Evolutionary conservation across 2,888 invertebrate species (phyloP).

Genomic region (Rhagonycha fulva): DNA sequence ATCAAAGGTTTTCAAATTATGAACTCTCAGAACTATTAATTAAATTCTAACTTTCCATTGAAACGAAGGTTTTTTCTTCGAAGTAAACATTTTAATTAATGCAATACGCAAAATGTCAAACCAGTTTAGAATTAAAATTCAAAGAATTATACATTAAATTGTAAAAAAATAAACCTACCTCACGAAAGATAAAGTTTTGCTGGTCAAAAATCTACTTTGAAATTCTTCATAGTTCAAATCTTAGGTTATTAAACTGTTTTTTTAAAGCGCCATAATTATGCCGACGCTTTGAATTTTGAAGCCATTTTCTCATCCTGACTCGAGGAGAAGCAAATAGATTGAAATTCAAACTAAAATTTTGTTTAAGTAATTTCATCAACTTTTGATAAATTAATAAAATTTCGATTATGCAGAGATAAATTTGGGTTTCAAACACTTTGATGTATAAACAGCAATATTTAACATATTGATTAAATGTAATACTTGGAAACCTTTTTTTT

Average conservation of each 20-base stretch:
- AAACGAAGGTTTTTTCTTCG: neutral
- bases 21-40: neutral
- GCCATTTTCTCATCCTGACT: too few relatives aligned
- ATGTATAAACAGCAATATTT: too few relatives aligned
- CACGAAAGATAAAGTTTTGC: neutral
- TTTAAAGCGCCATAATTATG: neutral
- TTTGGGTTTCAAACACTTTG: too few relatives aligned
- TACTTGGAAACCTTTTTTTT: too few relatives aligned
- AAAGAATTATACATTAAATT: neutral
- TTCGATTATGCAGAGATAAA: too few relatives aligned
- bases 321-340: too few relatives aligned
- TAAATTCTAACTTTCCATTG: neutral
- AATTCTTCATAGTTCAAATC: neutral
- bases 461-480: too few relatives aligned
- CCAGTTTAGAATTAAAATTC: neutral
- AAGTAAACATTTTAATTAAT: neutral
- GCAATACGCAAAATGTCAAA: neutral
- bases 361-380: too few relatives aligned
- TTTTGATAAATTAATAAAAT: too few relatives aligned
- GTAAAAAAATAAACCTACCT: neutral
- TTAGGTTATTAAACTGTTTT: neutral
- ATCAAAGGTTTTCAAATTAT: neutral
- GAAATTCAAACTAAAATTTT: too few relatives aligned
- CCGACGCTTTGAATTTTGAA: too few relatives aligned
- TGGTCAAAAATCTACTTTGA: neutral